Evolutionary conservation across 2,888 invertebrate genomes (phyloP), one percentile per base, ranked within the genome.

Genomic region (Theodoxus fluviatilis): DNA sequence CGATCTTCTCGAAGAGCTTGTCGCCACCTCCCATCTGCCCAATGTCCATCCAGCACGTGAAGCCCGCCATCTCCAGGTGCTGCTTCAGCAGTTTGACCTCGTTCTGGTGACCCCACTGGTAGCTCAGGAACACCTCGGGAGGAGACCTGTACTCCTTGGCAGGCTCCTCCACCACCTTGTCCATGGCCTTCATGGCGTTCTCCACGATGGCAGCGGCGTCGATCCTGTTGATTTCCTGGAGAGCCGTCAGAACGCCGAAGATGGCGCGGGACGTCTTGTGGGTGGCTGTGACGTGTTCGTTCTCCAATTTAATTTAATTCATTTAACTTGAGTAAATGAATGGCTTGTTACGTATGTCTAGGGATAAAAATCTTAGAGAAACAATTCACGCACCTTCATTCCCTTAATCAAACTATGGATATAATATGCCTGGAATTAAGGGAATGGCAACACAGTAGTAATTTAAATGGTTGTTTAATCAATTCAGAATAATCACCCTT

Each of bases 1-100:
- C 85, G 40, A 85, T 85, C 72, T 84, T 84, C 52, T 79, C 79
- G 73, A 81, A 85, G 52, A 85, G 76, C 70, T 85, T 85, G 74
- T 85, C 85, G 31, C 85, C 85, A 0, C 85, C 85, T 25, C 85
- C 85, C 85, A 85, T 85, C 74, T 85, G 84, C 43, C 85, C 85
- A 33, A 84, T 78, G 74, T 85, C 85, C 81, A 85, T 80, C 85
- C 85, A 85, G 70, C 83, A 82, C 33, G 78, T 75, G 69, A 79
- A 84, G 3, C 85, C 84, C 6, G 84, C 84, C 81, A 79, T 80
- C 59, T 79, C 78, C 57, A 85, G 76, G 71, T 85, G 84, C 18
- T 81, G 76, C 52, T 78, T 75, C 35, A 85, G 72, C 6, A 82
- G 71, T 69, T 81, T 82, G 33, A 83, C 84, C 75, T 85, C 82